Conservation (phyloP, 2,797 vertebrate genomes). For the Brotula barbata region DNA sequence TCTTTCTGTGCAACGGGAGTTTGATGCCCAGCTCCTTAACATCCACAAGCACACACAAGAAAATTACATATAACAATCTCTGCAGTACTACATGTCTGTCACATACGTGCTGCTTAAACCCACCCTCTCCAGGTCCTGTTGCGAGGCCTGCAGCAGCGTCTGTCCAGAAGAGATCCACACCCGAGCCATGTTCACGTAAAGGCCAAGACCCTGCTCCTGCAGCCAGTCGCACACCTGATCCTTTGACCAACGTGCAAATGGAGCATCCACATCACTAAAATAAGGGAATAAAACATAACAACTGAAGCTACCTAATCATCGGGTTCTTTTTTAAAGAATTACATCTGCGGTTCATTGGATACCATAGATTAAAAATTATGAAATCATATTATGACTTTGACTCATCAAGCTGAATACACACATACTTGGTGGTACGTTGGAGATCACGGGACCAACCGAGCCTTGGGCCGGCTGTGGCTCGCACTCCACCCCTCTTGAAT, state of each 20-base stretch:
- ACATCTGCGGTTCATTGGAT: constrained; percentile 10
- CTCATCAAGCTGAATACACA: constrained; percentile 39
- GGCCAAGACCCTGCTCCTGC: constrained; percentile 91
- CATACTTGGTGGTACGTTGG: constrained; percentile 84
- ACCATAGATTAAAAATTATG: constrained; percentile 3
- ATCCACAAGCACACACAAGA: constrained; percentile 9
- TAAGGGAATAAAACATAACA: not conserved
- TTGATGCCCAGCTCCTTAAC: constrained; percentile 95
- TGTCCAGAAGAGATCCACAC: constrained; percentile 95
- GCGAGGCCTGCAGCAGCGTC: constrained; percentile 94
- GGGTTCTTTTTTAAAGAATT: constrained; percentile 4
- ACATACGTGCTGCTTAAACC: constrained; percentile 46
- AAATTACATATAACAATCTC: constrained; percentile 4
- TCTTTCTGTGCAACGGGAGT: constrained; percentile 91
- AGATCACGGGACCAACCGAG: constrained; percentile 97
- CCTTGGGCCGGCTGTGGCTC: constrained; percentile 93
- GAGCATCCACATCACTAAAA: constrained; percentile 90
- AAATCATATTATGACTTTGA: constrained; percentile 26
- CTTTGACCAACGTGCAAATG: constrained; percentile 95
- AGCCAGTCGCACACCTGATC: constrained; percentile 97
- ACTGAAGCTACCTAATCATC: too few relatives aligned
- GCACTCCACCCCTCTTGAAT: constrained; percentile 94
- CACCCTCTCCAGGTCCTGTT: constrained; percentile 96
- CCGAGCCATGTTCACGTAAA: constrained; percentile 86
- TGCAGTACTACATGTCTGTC: too few relatives aligned